phyloP scores from a whole-genome alignment of 2,888 invertebrate genomes.

The Acleris laterana region DNA sequence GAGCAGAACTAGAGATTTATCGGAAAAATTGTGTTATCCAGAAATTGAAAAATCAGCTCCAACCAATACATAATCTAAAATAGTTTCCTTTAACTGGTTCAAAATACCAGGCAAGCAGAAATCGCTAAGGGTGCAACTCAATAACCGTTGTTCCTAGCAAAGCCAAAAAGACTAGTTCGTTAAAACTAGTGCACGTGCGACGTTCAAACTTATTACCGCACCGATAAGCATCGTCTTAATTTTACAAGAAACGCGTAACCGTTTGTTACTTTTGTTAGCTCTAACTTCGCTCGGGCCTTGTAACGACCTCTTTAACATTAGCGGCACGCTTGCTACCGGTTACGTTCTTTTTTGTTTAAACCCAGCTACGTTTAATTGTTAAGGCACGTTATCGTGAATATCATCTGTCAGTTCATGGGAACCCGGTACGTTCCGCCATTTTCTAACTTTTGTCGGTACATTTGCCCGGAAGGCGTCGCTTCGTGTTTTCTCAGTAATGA shows the following conservation, averaged over 20 bases:
- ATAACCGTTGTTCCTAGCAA: slow-evolving; percentile 22
- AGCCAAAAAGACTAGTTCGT: slow-evolving; percentile 57
- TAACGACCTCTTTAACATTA: slow-evolving; percentile 74
- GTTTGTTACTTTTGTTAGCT: slow-evolving; percentile 75
- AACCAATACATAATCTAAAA: no score
- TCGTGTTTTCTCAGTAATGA: slow-evolving; percentile 75
- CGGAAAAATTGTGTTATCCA: no score
- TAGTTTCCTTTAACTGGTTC: no score
- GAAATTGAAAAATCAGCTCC: no score
- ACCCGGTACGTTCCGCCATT: slow-evolving; percentile 69
- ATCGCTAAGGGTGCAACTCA: slow-evolving; percentile 6
- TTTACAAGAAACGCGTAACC: slow-evolving; percentile 76
- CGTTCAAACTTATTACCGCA: slow-evolving; percentile 66
- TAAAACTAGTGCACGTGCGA: slow-evolving; percentile 78
- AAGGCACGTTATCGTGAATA: slow-evolving; percentile 67
- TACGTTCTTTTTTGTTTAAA: slow-evolving; percentile 63
- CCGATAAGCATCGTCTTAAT: slow-evolving; percentile 79
- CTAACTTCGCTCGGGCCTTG: slow-evolving; percentile 47
- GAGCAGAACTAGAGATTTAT: no score
- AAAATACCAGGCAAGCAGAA: neutral
- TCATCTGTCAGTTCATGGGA: slow-evolving; percentile 80
- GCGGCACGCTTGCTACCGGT: slow-evolving; percentile 80
- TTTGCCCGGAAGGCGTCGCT: slow-evolving; percentile 56
- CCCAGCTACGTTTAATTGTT: slow-evolving; percentile 76
- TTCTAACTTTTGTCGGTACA: slow-evolving; percentile 66